Base-by-base conservation (phyloP, 2,113 vertebrate genomes). In the Sinocyclocheilus maitianheensis region DNA sequence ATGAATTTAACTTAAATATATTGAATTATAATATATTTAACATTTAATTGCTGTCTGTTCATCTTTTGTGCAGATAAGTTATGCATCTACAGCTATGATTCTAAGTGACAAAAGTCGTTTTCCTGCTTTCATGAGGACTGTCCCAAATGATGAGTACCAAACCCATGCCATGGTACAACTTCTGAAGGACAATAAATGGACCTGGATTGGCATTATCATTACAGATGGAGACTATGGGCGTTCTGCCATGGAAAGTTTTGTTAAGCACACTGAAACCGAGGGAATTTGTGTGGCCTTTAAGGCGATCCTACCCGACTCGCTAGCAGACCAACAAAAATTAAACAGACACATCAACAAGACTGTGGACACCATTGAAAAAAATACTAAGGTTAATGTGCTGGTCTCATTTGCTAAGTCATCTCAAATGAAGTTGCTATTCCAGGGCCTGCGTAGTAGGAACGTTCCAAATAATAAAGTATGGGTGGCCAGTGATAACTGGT, bases 401-500 rank as follows among this genome's bases (percentile, higher is more conserved):
- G 94, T 98, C 65, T 95, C 96, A 3, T 98, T 98, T 86, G 91
- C 95, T 86, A 96, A 94, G 43, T 89, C 95, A 18, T 88, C 89
- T 75, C 95, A 96, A 2, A 95, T 97, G 90, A 91, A 89, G 34
- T 60, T 83, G 71, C 82, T 99, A 3, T 97, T 95, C 90, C 72
- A 88, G 58, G 93, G 94, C 88, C 92, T 96, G 48, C 89, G 92
- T 5, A 18, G 22, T 30, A 85, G 93, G 77, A 89, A 69, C 55
- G 90, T 1, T 58, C 1, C 94, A 0, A 92, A 96, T 85, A 93
- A 89, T 46, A 96, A 95, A 90, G 89, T 96, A 11, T 98, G 97
- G 97, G 92, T 99, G 90, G 97, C 96, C n/a, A 97, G 96, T 71
- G 96, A 97, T 87, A 95, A 93, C 34, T 99, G 97, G 97, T 96